These are phyloP conservation scores for Lamprologus callipterus DNA, from an alignment of 2,113 vertebrate species.

Conservation along the genomic window DNA sequence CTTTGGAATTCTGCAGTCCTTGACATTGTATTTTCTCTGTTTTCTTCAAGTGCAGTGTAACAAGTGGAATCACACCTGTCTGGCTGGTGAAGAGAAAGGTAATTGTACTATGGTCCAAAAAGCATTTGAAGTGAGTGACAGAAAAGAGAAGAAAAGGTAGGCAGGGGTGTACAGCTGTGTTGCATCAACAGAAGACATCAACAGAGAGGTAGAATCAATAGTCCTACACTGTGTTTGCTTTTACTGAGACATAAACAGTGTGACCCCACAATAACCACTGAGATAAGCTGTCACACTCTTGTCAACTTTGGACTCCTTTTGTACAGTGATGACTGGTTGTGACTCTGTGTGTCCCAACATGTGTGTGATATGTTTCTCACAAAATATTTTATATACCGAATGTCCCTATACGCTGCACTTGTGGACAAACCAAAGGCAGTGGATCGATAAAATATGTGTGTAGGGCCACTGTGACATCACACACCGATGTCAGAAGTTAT, in stretches of 20 bases:
- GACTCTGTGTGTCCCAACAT: neutral
- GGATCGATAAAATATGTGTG: neutral
- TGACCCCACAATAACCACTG: slow-evolving; percentile 26
- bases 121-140: slow-evolving; percentile 14
- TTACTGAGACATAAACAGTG: slow-evolving; percentile 4
- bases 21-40: neutral
- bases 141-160: neutral
- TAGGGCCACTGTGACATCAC: neutral
- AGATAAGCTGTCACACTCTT: slow-evolving; percentile 38
- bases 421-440: neutral
- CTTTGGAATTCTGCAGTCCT: neutral
- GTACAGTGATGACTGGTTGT: neutral
- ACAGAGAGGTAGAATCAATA: slow-evolving; percentile 12
- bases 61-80: neutral
- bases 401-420: neutral
- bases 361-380: neutral
- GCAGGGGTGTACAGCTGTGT: neutral
- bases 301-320: slow-evolving; percentile 1
- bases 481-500: neutral
- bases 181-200: neutral
- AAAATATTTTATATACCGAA: neutral
- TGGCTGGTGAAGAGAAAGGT: neutral
- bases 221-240: slow-evolving; percentile 4
- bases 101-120: slow-evolving; percentile 2
- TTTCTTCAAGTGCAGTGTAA: neutral